A percentile compares a stretch with the other conserved stretches of the same genome.
These are phyloP conservation scores for Percopsis omiscomaycus DNA, from an alignment of 2,797 vertebrate genomes.

Conservation along the genomic window DNA sequence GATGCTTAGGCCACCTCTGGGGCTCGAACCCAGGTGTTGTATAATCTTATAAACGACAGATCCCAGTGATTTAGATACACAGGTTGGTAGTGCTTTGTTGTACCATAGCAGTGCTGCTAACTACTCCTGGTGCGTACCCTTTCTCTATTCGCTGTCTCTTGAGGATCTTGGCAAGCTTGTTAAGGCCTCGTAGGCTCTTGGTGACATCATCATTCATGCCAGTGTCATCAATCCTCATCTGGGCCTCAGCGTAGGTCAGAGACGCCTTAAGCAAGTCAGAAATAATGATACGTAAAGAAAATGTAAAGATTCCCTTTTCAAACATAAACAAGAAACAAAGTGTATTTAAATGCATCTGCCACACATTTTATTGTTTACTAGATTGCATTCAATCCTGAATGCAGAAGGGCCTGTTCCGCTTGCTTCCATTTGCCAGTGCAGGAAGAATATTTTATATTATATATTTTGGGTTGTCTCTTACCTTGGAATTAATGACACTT, in stretches of 20 bases:
- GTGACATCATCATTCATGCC: slow-evolving; percentile 88
- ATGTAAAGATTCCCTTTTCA: not conserved
- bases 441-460: not conserved
- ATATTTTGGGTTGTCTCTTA: slow-evolving; percentile 45
- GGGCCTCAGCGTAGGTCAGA: slow-evolving; percentile 95
- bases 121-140: slow-evolving; percentile 75
- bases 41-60: too few species aligned
- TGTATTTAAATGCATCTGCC: too few species aligned
- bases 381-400: too few species aligned
- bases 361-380: too few species aligned
- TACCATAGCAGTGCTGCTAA: not conserved
- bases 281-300: slow-evolving; percentile 2
- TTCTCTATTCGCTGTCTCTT: slow-evolving; percentile 89
- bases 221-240: slow-evolving; percentile 94
- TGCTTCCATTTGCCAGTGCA: not conserved
- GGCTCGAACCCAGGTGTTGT: too few species aligned
- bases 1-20: too few species aligned
- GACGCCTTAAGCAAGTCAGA: slow-evolving; percentile 81
- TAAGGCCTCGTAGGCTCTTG: slow-evolving; percentile 86
- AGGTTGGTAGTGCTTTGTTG: too few species aligned
- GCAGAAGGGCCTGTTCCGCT: not conserved
- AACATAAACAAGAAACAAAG: not conserved
- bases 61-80: too few species aligned
- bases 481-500: slow-evolving; percentile 96
- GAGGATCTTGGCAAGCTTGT: slow-evolving; percentile 93